Conservation (phyloP, 92 coral and sea anemone species). For the Ricordea florida region DNA sequence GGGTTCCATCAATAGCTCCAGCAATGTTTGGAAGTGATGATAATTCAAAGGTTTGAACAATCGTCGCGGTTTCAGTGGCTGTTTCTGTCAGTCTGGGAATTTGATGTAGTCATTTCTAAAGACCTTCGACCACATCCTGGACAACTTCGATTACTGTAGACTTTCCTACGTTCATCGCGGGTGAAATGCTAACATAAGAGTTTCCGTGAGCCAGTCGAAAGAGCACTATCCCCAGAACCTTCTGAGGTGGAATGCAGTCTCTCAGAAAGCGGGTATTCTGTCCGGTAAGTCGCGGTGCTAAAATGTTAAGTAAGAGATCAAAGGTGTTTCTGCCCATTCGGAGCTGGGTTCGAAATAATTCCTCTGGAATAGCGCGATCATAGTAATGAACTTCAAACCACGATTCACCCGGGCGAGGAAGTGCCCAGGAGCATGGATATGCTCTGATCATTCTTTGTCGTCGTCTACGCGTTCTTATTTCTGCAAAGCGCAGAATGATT, state of each 20-base stretch:
- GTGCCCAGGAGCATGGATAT: background rate
- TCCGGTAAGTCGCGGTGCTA: conserved; percentile 16
- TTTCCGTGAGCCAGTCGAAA: conserved; percentile 38
- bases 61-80: conserved; percentile 19
- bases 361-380: background rate
- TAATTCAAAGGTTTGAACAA: conserved; percentile 14
- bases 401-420: background rate
- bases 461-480: no score
- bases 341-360: background rate
- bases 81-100: conserved; percentile 23
- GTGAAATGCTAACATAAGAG: conserved; percentile 35
- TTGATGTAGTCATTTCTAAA: conserved; percentile 2
- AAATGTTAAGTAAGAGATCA: background rate
- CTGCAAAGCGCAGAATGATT: no score
- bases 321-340: background rate
- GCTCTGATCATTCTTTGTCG: no score
- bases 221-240: conserved; percentile 32
- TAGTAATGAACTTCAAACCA: background rate
- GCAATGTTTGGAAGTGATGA: conserved; percentile 16
- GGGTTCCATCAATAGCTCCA: no score
- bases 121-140: conserved; percentile 26
- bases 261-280: conserved; percentile 6
- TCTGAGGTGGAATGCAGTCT: conserved; percentile 20
- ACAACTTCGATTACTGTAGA: conserved; percentile 30
- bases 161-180: conserved; percentile 28